Base-by-base conservation (phyloP, 2,113 vertebrate species). In the Gambusia holbrooki region DNA sequence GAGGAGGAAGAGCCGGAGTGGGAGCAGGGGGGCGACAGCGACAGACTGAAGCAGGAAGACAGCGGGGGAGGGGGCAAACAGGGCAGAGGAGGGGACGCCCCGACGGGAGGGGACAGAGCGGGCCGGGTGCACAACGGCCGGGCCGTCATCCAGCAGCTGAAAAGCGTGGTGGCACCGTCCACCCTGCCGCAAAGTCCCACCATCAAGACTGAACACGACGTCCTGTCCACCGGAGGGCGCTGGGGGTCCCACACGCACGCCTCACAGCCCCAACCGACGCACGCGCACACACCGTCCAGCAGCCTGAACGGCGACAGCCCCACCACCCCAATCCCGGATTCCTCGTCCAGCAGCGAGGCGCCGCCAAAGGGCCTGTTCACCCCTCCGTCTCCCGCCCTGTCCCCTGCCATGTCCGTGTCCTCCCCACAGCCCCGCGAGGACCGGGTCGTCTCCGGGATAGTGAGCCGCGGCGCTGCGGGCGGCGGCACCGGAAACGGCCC, bases 201-300 rank as follows among this genome's bases (percentile, higher is more conserved):
- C 81, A 92, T 96, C 71, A 96, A 96, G 81, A 95, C 94, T 11
- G 95, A 96, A 82, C 93, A 93, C 3, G 93, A 94, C 28, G 83
- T 79, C 76, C 87, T 92, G 72, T 73, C 82, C 84, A 71, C 73
- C 0, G 91, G 86, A 69, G 88, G 90, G 29, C 93, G 85, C 68
- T 96, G 95, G 95, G 90, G 87, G 11, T 76, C 90, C 45, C 90
- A 84, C 90, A 51, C 84, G 27, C 87, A 91, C 74, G 37, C 54
- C 76, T 61, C 75, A 12, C 90, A 88, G 29, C 84, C 84, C 17
- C 90, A 87, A 11, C 84, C 80, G 42, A 86, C 90, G 3, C 92
- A 92, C 0, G 76, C 88, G 0, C 94, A 92, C 90, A 92, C 92
- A 0, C 90, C 91, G 4, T 88, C 92, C 54, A 91, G 89, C 81